phyloP scores from a whole-genome alignment of 2,797 vertebrate genomes.

The Ceryle rudis region DNA sequence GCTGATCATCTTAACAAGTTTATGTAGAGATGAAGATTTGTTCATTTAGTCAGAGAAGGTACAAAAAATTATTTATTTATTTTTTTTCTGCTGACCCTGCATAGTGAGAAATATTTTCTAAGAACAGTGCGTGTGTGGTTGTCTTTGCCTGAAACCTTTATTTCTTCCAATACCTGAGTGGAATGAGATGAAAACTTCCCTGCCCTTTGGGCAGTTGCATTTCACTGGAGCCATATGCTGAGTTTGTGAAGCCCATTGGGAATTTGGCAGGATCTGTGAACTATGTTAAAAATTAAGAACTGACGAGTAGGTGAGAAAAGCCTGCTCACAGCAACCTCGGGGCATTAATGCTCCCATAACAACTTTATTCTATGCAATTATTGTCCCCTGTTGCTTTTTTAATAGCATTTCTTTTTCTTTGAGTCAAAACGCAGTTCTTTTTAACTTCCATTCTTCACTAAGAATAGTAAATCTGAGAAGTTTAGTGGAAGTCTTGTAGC shows the following conservation, averaged over 20 bases:
- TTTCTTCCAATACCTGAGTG: not conserved
- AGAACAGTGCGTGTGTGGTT: not conserved
- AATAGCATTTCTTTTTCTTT: slow-evolving; percentile 16
- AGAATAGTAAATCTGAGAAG: not conserved
- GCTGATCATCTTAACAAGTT: not conserved
- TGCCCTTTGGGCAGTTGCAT: not conserved
- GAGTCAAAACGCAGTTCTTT: not conserved
- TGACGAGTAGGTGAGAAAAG: slow-evolving; percentile 1
- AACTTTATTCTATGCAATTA: slow-evolving; percentile 14
- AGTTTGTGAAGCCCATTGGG: not conserved
- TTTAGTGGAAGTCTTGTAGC: not conserved
- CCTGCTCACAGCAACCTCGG: not conserved
- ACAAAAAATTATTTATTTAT: not conserved
- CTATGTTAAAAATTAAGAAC: slow-evolving; percentile 1
- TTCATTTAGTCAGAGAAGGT: not conserved
- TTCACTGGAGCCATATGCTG: not conserved
- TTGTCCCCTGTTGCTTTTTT: slow-evolving; percentile 23
- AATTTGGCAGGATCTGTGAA: not conserved
- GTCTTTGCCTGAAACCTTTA: not conserved
- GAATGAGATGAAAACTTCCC: not conserved
- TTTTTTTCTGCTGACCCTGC: not conserved
- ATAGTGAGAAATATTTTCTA: not conserved
- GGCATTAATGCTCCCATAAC: not conserved
- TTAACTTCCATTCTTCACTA: not conserved
- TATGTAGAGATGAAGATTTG: not conserved